These are phyloP conservation scores for Monomorium pharaonis DNA, from an alignment of 1,140 invertebrate species.

Conservation along the genomic window DNA sequence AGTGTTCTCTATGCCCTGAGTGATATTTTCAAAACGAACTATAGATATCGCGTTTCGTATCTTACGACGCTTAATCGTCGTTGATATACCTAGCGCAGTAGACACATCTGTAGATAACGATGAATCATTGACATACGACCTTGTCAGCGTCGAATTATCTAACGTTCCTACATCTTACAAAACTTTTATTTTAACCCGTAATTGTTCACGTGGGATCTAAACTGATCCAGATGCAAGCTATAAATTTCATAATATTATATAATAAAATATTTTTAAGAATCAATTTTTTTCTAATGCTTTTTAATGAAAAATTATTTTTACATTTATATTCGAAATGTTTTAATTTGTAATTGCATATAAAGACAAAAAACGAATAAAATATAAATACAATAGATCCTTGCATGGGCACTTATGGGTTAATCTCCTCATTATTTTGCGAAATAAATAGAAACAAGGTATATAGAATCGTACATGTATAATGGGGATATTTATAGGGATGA, in stretches of 20 bases:
- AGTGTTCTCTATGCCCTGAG: not conserved
- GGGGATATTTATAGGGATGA: constrained; percentile 3
- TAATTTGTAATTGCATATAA: too few species aligned
- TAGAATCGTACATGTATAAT: constrained; percentile 18
- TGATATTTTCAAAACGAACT: constrained; percentile 12
- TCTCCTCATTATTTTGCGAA: not conserved
- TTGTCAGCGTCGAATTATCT: constrained; percentile 13
- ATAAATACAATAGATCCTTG: too few species aligned
- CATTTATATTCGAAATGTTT: too few species aligned
- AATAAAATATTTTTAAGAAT: too few species aligned
- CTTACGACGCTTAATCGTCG: not conserved
- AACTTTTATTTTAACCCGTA: not conserved
- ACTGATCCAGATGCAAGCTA: too few species aligned
- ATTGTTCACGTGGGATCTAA: too few species aligned
- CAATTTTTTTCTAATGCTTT: too few species aligned
- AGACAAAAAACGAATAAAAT: too few species aligned
- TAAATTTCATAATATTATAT: too few species aligned
- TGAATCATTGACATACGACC: not conserved
- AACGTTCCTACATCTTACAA: not conserved
- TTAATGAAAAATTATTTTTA: too few species aligned
- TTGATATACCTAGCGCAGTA: not conserved
- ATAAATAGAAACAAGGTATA: constrained; percentile 8
- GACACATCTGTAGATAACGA: not conserved
- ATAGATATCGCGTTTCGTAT: not conserved
- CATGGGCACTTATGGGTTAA: not conserved